Base-by-base conservation (phyloP, 2,113 vertebrate genomes). In the Tringa solitaria region DNA sequence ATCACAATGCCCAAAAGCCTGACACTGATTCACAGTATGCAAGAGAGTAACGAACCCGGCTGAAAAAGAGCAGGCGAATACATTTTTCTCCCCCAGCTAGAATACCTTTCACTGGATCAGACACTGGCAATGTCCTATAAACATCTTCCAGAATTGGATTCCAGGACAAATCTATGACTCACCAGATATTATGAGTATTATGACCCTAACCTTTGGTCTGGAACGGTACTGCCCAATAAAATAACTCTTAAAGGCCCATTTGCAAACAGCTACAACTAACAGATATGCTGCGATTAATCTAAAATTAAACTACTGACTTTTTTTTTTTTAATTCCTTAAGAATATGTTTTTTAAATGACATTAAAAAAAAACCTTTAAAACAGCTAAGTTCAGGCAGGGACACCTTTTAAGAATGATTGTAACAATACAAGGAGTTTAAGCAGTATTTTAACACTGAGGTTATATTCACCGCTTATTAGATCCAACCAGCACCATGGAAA, bases 91-190 rank as follows among this genome's bases (percentile, higher is more conserved):
- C 22, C 73, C 73, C 72, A 74, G 56, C 72, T 69, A 64, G 30
- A 90, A 88, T 45, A 86, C 9, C 68, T 69, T 73, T 67, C 54
- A 45, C 24, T 27, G 74, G 64, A 74, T 60, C 72, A 94, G 84
- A 89, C 61, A 89, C 35, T 39, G 65, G 18, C 85, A 48, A 51
- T 33, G 39, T 68, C 95, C 84, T 61, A 63, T 68, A 95, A 96
- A 89, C 12, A 22, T 79, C 87, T 89, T 60, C 74, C 86, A 92
- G 89, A 95, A 95, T 68, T 87, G 57, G 69, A 94, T 94, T 95
- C 89, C 91, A 92, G 90, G 89, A 90, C 86, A 90, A 74, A 91
- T 64, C 94, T 83, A 30, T 96, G 96, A 97, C 90, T 97, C 96
- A 96, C 32, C 89, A 92, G 67, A 68, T 48, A 73, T 72, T 43